A percentile compares a stretch with the other conserved stretches of the same genome.
Evolutionary conservation across 1,140 invertebrate species (phyloP).

Genomic region (Wasmannia auropunctata): DNA sequence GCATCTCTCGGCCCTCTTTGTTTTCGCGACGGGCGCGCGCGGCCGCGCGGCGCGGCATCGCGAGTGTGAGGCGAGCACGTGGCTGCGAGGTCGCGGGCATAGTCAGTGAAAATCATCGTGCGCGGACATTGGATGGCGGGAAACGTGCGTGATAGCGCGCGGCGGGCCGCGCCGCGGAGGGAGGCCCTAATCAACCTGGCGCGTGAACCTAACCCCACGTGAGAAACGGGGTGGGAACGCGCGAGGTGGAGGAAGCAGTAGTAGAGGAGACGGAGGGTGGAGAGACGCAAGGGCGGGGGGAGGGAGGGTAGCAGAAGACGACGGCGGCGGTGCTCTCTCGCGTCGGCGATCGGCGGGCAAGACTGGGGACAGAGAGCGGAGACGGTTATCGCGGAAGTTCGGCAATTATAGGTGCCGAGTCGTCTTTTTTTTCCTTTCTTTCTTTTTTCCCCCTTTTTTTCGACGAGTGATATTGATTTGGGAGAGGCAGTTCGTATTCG

Average conservation of each 20-base stretch:
- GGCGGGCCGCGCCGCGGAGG: slow-evolving; percentile 59
- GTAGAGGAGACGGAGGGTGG: slow-evolving; percentile 58
- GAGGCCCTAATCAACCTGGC: slow-evolving; percentile 79
- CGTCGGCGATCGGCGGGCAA: slow-evolving; percentile 43
- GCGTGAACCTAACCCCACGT: slow-evolving; percentile 77
- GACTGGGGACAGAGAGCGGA: slow-evolving; percentile 59
- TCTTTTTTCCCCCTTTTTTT: slow-evolving; percentile 75
- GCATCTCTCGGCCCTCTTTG: slow-evolving; percentile 48
- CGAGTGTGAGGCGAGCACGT: slow-evolving; percentile 64
- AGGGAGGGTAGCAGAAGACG: slow-evolving; percentile 52
- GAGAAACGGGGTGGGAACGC: slow-evolving; percentile 31
- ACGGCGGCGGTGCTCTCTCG: slow-evolving; percentile 33
- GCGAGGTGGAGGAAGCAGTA: slow-evolving; percentile 68
- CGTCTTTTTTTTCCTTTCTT: slow-evolving; percentile 55
- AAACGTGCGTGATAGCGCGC: slow-evolving; percentile 72
- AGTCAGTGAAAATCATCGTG: slow-evolving; percentile 76
- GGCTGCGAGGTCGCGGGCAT: slow-evolving; percentile 58
- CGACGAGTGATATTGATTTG: slow-evolving; percentile 85
- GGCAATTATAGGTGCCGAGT: slow-evolving; percentile 77
- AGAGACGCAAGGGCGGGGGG: slow-evolving; percentile 9
- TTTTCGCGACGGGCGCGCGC: slow-evolving; percentile 51
- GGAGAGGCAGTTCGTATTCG: slow-evolving; percentile 83
- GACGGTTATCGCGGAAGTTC: slow-evolving; percentile 77
- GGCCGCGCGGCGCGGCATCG: slow-evolving; percentile 33
- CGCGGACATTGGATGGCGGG: slow-evolving; percentile 74